Evolutionary conservation across 2,797 vertebrate species (phyloP).

Genomic region (Hylomyscus alleni): DNA sequence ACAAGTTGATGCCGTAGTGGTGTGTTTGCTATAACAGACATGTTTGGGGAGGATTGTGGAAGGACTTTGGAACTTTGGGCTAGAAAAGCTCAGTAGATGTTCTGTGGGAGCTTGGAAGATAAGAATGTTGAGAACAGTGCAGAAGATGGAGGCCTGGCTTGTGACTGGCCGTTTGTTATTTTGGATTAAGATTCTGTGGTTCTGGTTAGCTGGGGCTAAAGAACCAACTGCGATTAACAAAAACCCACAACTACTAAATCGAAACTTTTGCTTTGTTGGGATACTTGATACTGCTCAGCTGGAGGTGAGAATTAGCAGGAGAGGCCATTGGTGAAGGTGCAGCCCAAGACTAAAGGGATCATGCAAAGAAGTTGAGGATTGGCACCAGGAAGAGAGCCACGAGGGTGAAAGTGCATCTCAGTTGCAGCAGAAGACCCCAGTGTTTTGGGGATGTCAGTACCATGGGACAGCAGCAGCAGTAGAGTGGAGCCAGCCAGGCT

Average conservation of each 20-base stretch:
- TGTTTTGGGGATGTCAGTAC: background rate
- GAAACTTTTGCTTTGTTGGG: background rate
- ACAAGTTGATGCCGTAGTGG: background rate
- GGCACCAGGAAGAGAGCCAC: background rate
- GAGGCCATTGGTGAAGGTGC: background rate
- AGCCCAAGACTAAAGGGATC: background rate
- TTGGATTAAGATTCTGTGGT: background rate
- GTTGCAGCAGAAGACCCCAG: background rate
- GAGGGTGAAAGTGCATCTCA: background rate
- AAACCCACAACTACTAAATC: background rate
- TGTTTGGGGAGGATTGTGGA: background rate
- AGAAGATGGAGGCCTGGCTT: background rate
- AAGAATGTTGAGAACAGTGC: background rate
- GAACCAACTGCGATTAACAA: background rate
- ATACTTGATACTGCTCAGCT: background rate
- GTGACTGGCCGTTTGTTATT: background rate
- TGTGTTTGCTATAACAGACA: background rate
- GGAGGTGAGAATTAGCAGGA: background rate
- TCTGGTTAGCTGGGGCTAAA: background rate
- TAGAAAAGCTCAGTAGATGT: background rate
- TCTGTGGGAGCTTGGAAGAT: background rate
- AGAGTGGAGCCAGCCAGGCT: background rate
- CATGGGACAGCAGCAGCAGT: background rate
- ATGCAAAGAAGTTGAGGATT: background rate
- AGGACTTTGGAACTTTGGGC: background rate